These are phyloP conservation scores for Panagrolaimus sp. DNA, from an alignment of 1,140 invertebrate genomes.

Conservation along the genomic window DNA sequence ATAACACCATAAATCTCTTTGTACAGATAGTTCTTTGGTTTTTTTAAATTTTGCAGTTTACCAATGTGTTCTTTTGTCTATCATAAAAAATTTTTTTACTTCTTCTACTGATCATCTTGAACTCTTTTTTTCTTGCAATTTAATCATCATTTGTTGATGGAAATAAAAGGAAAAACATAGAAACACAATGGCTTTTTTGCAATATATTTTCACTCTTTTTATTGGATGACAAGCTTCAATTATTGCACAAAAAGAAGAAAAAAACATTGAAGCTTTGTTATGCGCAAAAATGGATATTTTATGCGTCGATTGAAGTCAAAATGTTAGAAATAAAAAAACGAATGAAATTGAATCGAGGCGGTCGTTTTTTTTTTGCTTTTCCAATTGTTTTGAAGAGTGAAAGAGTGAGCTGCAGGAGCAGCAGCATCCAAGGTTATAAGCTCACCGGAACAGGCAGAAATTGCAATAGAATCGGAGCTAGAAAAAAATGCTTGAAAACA, in stretches of 20 bases:
- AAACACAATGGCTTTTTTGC: no score
- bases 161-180: no score
- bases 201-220: no score
- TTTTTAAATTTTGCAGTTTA: no score
- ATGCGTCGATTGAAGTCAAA: slow-evolving; percentile 3
- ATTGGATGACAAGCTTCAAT: slow-evolving; percentile 9
- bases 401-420: neutral
- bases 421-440: slow-evolving; percentile 6
- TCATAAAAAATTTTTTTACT: no score
- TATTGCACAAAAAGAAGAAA: neutral
- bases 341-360: slow-evolving; percentile 4
- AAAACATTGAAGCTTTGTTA: neutral
- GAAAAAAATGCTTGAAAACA: no score
- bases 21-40: no score
- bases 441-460: slow-evolving; percentile 9
- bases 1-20: no score
- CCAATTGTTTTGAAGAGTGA: neutral
- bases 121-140: no score
- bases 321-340: neutral
- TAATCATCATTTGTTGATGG: no score
- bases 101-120: no score
- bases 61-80: no score
- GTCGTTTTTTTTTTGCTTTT: neutral
- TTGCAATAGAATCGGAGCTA: slow-evolving; percentile 9
- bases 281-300: slow-evolving; percentile 1